Evolutionary conservation across 2,797 vertebrate genomes (phyloP).

Genomic region (Synaphobranchus kaupii): DNA sequence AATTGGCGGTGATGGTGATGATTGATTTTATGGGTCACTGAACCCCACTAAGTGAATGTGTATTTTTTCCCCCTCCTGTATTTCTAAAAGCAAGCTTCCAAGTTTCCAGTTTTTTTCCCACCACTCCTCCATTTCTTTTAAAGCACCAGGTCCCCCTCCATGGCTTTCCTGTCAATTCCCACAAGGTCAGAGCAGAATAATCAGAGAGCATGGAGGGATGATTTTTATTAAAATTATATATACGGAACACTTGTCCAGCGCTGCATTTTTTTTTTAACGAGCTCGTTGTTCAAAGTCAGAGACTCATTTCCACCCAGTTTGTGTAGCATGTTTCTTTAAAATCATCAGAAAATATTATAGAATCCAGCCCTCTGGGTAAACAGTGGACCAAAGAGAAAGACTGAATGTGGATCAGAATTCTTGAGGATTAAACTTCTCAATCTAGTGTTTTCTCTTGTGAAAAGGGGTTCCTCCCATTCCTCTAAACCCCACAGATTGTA

Average conservation of each 20-base stretch:
- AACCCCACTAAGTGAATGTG: neutral
- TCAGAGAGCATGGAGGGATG: slow-evolving; percentile 37
- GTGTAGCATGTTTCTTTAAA: slow-evolving; percentile 64
- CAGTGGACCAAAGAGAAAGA: slow-evolving; percentile 70
- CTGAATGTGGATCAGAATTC: slow-evolving; percentile 51
- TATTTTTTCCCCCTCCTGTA: neutral
- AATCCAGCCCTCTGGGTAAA: slow-evolving; percentile 57
- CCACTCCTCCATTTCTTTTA: neutral
- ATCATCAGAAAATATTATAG: slow-evolving; percentile 69
- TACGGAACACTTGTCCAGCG: slow-evolving; percentile 6
- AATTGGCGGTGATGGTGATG: slow-evolving; percentile 13
- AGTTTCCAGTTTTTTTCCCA: neutral
- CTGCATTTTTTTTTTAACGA: slow-evolving; percentile 35
- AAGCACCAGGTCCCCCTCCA: neutral
- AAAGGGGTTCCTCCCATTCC: neutral
- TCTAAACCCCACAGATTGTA: slow-evolving; percentile 13
- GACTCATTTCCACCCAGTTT: slow-evolving; percentile 44
- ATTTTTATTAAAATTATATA: slow-evolving; percentile 38
- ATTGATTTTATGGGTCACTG: slow-evolving; percentile 15
- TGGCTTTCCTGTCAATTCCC: slow-evolving; percentile 9
- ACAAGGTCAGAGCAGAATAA: slow-evolving; percentile 48
- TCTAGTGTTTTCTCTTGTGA: slow-evolving; percentile 19
- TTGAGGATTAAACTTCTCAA: slow-evolving; percentile 9
- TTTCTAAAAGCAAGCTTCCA: neutral
- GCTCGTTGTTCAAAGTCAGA: slow-evolving; percentile 64